These are phyloP conservation scores for Leptinotarsa rubiginosa DNA, from an alignment of 2,888 invertebrate genomes.

Conservation along the genomic window DNA sequence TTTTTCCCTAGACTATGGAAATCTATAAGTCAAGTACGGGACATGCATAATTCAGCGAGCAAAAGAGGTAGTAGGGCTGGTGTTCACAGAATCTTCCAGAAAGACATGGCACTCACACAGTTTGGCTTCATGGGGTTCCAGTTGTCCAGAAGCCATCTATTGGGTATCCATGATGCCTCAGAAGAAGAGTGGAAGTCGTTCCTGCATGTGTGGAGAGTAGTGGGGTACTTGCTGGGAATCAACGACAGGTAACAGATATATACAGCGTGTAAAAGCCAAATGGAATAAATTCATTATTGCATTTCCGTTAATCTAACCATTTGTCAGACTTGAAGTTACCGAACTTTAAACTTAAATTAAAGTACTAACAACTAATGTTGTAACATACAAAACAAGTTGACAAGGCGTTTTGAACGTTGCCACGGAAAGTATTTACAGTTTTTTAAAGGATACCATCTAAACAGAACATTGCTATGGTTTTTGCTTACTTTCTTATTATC, in stretches of 20 bases:
- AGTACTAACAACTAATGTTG: no score
- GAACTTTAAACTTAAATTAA: no score
- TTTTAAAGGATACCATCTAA: no score
- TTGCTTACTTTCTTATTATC: no score
- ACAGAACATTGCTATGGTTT: no score
- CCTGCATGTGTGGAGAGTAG: constrained; percentile 85
- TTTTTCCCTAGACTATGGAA: constrained; percentile 72
- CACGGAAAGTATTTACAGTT: no score
- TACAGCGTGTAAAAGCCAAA: no score
- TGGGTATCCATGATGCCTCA: constrained; percentile 74
- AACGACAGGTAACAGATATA: constrained; percentile 74
- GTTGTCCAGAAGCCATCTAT: constrained; percentile 66
- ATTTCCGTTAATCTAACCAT: no score
- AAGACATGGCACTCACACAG: constrained; percentile 87
- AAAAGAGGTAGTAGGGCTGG: constrained; percentile 67
- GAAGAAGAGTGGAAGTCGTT: constrained; percentile 79
- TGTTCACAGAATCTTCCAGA: constrained; percentile 77
- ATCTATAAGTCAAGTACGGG: constrained; percentile 76
- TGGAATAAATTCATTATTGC: no score
- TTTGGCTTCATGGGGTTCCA: constrained; percentile 88
- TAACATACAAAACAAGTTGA: no score
- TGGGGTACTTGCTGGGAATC: constrained; percentile 85
- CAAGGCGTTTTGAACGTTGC: no score
- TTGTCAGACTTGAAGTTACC: no score
- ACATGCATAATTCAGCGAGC: constrained; percentile 75